Evolutionary conservation across 2,888 invertebrate genomes (phyloP), one percentile per base, ranked within the genome.

Genomic region (Hemaris fuciformis): DNA sequence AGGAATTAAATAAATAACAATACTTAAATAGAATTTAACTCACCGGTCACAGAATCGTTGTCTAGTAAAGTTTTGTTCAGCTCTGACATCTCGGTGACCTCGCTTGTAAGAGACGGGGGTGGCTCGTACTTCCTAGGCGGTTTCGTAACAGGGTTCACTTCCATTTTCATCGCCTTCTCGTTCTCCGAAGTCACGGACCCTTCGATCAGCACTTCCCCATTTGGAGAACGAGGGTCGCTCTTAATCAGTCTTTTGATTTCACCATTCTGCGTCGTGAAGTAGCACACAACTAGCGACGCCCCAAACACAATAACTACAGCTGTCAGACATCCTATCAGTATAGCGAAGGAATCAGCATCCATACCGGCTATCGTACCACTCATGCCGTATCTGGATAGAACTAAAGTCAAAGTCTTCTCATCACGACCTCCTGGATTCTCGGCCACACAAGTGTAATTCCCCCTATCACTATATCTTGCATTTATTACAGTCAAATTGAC

Each of bases 121-220:
- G 95, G 93, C 68, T 97, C 96, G 68, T 95, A 95, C 65, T 89
- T 94, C 58, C 97, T 92, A 1, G 97, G 96, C 0, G 97, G 96
- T 79, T 97, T 97, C 65, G 95, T 95, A 20, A 97, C 94, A 0
- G 97, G 97, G 88, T 97, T 97, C 57, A 97, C 96, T 66, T 96
- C 96, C 7, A 95, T 95, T 71, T 97, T 95, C 48, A 96, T 90
- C 22, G 95, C 95, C 80, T 97, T 97, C 79, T 97, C 97, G 81
- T 96, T 94, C 80, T 97, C 97, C 66, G 95, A 95, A 1, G 94
- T 93, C 2, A 95, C 95, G 0, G 96, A 95, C 10, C 95, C 95
- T 73, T 96, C 96, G 64, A 96, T 93, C 74, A 95, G 93, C 13
- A 95, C 94, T 59, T 96, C 94, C 0, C 94, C 95, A 66, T 95